Percentiles rank a stretch among this genome's conserved stretches.
phyloP scores from a whole-genome alignment of 2,888 invertebrate species.

The Drosophila lacicola region DNA sequence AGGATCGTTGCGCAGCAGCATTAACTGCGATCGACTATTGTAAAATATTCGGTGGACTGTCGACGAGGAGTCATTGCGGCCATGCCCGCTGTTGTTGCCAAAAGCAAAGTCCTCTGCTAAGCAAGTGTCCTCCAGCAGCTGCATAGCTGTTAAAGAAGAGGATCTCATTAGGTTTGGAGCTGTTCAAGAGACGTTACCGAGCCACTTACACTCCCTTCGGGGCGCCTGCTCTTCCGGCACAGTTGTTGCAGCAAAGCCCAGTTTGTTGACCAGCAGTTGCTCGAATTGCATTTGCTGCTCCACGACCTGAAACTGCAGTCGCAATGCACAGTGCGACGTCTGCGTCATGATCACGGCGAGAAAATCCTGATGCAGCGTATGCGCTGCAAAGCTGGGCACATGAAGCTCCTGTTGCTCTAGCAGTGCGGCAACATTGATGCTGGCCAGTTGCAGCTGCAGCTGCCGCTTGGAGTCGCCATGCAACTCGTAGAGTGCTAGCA shows the following conservation, averaged over 20 bases:
- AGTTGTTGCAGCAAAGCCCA: conserved; percentile 51
- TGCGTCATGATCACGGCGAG: conserved; percentile 75
- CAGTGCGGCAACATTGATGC: conserved; percentile 46
- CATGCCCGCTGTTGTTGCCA: neutral
- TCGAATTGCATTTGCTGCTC: conserved; percentile 57
- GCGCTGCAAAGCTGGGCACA: conserved; percentile 60
- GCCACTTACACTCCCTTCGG: conserved; percentile 8
- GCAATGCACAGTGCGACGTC: conserved; percentile 51
- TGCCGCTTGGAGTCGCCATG: conserved; percentile 14
- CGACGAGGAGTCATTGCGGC: neutral
- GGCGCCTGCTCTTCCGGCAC: conserved; percentile 17
- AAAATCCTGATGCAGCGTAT: conserved; percentile 79
- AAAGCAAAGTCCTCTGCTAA: conserved; percentile 17
- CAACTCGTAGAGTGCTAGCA: conserved; percentile 54
- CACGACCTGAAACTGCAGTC: conserved; percentile 43
- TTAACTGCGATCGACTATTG: conserved; percentile 53
- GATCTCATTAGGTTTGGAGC: neutral
- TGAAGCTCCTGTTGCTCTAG: conserved; percentile 51
- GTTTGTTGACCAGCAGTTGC: conserved; percentile 52
- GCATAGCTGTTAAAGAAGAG: neutral
- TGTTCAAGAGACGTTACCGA: neutral
- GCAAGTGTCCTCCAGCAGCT: conserved; percentile 39
- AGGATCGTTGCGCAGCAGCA: conserved; percentile 62
- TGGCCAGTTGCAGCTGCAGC: conserved; percentile 54
- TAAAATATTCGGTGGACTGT: conserved; percentile 62